Conservation (phyloP, 2,113 vertebrate genomes). For the Oncorhynchus nerka region DNA sequence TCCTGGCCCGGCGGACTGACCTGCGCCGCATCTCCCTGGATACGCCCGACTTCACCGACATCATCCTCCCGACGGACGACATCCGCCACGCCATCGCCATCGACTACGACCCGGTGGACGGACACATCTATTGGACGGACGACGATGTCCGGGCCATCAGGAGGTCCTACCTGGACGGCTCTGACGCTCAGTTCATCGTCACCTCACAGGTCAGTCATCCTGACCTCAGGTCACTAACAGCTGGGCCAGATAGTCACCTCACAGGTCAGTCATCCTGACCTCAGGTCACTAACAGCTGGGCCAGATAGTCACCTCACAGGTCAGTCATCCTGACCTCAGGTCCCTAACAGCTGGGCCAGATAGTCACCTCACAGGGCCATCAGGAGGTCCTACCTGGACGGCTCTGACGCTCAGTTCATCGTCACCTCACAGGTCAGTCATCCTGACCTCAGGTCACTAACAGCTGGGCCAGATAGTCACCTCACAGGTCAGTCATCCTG, state of each 20-base stretch:
- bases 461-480: too few species aligned
- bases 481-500: too few species aligned
- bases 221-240: too few species aligned
- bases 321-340: too few species aligned
- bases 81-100: conserved; percentile 97
- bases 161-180: conserved; percentile 84
- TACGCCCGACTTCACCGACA: conserved; percentile 93
- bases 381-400: too few species aligned
- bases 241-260: conserved; percentile 75
- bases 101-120: conserved; percentile 94
- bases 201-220: conserved; percentile 80
- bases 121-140: conserved; percentile 93
- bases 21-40: conserved; percentile 92
- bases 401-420: too few species aligned
- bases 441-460: too few species aligned
- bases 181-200: conserved; percentile 86
- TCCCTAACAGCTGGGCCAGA: too few species aligned
- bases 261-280: conserved; percentile 68
- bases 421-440: too few species aligned
- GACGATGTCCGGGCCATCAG: conserved; percentile 93
- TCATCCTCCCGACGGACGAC: conserved; percentile 88
- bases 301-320: too few species aligned
- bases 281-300: too few species aligned
- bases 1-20: conserved; percentile 90
- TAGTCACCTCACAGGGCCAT: too few species aligned